phyloP scores from a whole-genome alignment of 2,113 vertebrate genomes.

The Muntiacus muntjak region DNA sequence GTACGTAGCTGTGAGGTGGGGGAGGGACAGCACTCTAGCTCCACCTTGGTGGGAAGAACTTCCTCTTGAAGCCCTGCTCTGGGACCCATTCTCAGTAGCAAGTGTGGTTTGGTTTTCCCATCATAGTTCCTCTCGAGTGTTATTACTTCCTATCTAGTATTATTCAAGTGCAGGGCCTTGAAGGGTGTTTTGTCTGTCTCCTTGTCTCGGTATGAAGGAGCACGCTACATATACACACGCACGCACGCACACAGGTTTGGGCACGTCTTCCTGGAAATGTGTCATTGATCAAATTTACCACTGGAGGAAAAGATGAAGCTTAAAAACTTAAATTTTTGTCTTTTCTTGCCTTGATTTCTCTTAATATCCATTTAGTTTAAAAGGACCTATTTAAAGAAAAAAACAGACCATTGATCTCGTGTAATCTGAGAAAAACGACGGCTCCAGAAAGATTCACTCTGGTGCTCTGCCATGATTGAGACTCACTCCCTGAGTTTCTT shows the following conservation, averaged over 20 bases:
- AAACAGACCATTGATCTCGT: neutral
- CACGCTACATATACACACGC: fast-evolving
- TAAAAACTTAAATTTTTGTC: neutral
- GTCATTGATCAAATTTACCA: neutral
- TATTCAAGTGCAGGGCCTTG: neutral
- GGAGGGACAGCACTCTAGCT: neutral
- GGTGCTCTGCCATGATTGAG: neutral
- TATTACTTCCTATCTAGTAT: neutral
- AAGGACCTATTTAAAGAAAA: neutral
- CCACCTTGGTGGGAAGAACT: neutral
- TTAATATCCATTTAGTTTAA: neutral
- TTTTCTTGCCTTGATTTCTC: neutral
- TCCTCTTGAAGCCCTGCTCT: neutral
- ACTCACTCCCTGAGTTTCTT: neutral
- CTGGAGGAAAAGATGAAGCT: neutral
- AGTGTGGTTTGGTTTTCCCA: neutral
- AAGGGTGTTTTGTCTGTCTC: neutral
- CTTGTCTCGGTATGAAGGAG: neutral
- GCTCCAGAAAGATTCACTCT: neutral
- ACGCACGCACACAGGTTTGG: neutral
- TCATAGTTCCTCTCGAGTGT: neutral
- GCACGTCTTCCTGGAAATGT: neutral
- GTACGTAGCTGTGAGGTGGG: too few relatives aligned
- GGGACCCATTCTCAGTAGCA: neutral
- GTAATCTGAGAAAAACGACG: neutral